Base-by-base conservation (phyloP, 2,888 invertebrate species). In the Drosophila dives region DNA sequence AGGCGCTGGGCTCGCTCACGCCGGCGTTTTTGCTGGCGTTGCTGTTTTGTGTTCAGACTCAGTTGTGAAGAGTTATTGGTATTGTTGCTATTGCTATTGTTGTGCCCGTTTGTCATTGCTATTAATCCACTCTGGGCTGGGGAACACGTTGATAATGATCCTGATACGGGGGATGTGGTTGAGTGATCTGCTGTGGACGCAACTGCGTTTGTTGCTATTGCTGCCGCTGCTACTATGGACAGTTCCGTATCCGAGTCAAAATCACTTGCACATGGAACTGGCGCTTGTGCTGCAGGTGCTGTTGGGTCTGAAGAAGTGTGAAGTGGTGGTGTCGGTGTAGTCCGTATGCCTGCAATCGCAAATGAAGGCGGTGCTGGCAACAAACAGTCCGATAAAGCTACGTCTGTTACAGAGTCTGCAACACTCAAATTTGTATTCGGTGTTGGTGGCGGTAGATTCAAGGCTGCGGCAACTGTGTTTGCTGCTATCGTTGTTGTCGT, bases 1-100 rank as follows among this genome's bases (percentile, higher is more conserved):
- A 97, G 96, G 94, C 97, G 97, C 95, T 97, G 97, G 92, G 97
- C 97, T 94, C 97, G 95, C 94, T 97, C 97, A 94, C 97, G 96
- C 94, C 97, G 95, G 94, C 97, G 95, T 94, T 97, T 97, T 94
- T 96, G 95, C 94, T 96, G 96, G 29, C 93, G 91, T 68, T 93
- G 93, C 61, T 93, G 93, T 78, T 92, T 93, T 15, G 92, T 90
- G 80, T 92, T 92, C 15, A 92, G 66, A 71, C 81, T 83, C 23
- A 86, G 72, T 70, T 89, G 86, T 26, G 80, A 80, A 63, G 75
- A 80, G 63, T 53, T 71, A 26, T 42, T 72, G 32, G 69, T 74
- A 50, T 73, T 83, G 64, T 59, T 81, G 72, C 62, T 79, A n/a
- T 45, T 45, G 45, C 45, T 45, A 51, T 70, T 72, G 60, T 76